Conservation (phyloP, 92 coral and sea anemone species). For the Desmophyllum pertusum region DNA sequence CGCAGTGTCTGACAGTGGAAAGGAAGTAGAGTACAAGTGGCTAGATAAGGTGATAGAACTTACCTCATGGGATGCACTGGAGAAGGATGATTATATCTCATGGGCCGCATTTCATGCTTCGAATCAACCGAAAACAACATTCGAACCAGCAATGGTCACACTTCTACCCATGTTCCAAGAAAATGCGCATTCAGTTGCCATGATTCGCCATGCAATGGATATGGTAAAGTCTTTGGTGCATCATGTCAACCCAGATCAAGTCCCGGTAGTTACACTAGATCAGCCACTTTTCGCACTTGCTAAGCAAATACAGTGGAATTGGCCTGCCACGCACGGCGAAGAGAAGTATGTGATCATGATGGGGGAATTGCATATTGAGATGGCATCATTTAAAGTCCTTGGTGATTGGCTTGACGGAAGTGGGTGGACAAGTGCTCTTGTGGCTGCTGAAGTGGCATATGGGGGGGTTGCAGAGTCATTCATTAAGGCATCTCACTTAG, state of each 20-base stretch:
- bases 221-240: too few species aligned
- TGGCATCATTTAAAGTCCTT: conserved; percentile 40
- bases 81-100: conserved; percentile 44
- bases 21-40: conserved; percentile 47
- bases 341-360: conserved; percentile 49
- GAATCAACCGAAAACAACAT: conserved; percentile 21
- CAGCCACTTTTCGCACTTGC: conserved; percentile 63
- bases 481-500: conserved; percentile 6
- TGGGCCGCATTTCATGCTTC: conserved; percentile 74
- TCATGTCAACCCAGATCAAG: too few species aligned
- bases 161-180: conserved; percentile 40
- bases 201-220: too few species aligned
- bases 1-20: too few species aligned
- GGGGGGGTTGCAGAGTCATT: too few species aligned
- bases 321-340: conserved; percentile 45
- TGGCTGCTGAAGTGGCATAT: too few species aligned
- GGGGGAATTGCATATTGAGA: conserved; percentile 63
- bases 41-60: conserved; percentile 46
- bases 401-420: conserved; percentile 49
- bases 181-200: conserved; percentile 45
- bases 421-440: conserved; percentile 55
- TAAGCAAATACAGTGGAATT: conserved; percentile 50
- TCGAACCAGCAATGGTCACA: conserved; percentile 11
- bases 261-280: conserved; percentile 19
- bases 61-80: conserved; percentile 42